Base-by-base conservation (phyloP, 2,888 invertebrate species). In the Amiota communis region DNA sequence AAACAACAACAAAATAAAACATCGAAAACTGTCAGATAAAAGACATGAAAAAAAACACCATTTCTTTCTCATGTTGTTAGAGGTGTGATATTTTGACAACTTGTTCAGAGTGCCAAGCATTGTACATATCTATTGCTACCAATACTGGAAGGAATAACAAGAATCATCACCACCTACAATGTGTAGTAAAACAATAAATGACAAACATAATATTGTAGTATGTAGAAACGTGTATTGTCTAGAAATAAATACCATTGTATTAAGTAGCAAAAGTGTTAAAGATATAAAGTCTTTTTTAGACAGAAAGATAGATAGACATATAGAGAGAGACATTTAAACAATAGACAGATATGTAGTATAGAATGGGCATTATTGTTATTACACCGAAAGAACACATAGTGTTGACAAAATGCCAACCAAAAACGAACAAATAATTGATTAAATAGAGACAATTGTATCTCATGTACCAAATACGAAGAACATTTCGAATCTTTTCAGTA, bases 321-420 rank as follows among this genome's bases (percentile, higher is more conserved):
- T 20, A 59, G 9, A 20, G 9, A 20, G 11, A 17, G 20, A 59
- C 20, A 57, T 15, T 8, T 15, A 57, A 57, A 57, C 57, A 20
- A 17, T 48, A 48, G 15, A 65, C 48, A 47, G 20, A 12, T 64
- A 64, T 64, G n/a, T 51, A 20, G 11, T 8, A 20, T 1, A 59
- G 23, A 59, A 59, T 59, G 59, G 20, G 1, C 36, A 6, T 36
- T 36, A 36, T 36, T 36, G 23, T 9, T 49, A 17, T 17, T 67
- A 49, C 48, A 49, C 20, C 51, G 20, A 67, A 67, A 49, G 20
- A 20, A 11, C 56, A 15, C 12, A 56, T 8, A 56, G n/a, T 47
- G 48, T 51, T 71, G 71, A 63, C 61, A 71, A 51, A 71, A 63
- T 71, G 71, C 59, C 71, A 71, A 63, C 65, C 65, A 20, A n/a